Evolutionary conservation across 2,113 vertebrate genomes (phyloP).

Genomic region (Corythoichthys haematopterus): DNA sequence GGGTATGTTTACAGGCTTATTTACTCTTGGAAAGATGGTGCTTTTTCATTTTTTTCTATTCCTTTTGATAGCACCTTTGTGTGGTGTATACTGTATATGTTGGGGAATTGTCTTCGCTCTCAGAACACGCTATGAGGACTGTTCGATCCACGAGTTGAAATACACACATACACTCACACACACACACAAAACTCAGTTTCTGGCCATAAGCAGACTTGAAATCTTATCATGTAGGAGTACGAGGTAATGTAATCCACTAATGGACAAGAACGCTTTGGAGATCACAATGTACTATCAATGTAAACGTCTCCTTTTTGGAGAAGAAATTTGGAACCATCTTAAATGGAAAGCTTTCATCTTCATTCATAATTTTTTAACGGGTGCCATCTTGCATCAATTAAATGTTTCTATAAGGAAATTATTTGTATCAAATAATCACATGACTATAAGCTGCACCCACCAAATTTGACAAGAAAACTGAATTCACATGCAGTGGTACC

Average conservation of each 20-base stretch:
- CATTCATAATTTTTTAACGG: too few species aligned
- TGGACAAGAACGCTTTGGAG: not conserved
- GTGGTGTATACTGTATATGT: conserved; percentile 2
- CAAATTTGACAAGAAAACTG: too few species aligned
- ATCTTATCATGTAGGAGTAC: not conserved
- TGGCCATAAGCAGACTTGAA: not conserved
- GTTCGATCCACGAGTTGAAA: conserved; percentile 35
- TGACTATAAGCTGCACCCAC: too few species aligned
- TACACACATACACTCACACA: not conserved
- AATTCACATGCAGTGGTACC: too few species aligned
- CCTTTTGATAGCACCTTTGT: conserved; percentile 22
- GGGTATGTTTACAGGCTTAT: conserved; percentile 60
- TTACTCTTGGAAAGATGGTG: conserved; percentile 50
- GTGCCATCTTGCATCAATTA: too few species aligned
- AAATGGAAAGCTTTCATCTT: not conserved
- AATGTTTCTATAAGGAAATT: too few species aligned
- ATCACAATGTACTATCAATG: not conserved
- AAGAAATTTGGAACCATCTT: not conserved
- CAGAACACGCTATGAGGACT: conserved; percentile 17
- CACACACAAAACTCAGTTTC: not conserved
- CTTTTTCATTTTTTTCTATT: conserved; percentile 27
- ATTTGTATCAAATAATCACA: too few species aligned
- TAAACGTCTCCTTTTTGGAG: too few species aligned
- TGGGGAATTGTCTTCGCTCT: conserved; percentile 9
- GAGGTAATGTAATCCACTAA: not conserved